Base-by-base conservation (phyloP, 1,140 invertebrate genomes). In the Scaptomyza pallida region DNA sequence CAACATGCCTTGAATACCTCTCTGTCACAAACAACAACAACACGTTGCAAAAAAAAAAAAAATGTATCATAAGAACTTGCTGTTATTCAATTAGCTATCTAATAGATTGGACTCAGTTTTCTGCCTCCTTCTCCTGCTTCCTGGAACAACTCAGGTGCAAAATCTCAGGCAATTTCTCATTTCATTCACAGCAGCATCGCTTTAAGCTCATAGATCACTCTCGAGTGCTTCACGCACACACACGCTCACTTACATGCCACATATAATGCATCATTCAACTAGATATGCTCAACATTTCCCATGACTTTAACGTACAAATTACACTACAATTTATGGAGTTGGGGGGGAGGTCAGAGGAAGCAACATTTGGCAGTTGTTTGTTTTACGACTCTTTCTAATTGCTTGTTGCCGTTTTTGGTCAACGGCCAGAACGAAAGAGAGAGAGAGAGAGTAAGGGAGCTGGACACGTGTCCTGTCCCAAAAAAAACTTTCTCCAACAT, bases 381-480 rank as follows among this genome's bases (percentile, higher is more conserved):
- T 60, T 73, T 81, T 77, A 82, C 60, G 78, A 81, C 78, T 61
- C 17, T 70, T 78, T 81, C 74, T 82, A 81, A 81, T 81, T 81
- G 74, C 74, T 62, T 16, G 47, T 41, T 52, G 44, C 63, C 26
- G 26, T 30, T 30, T n/a, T 30, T 59, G 35, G 45, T 55, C 37
- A 9, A 26, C 16, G n/a, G n/a, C n/a, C n/a, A 55, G 19, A 15
- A 37, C 4, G 3, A 37, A n/a, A 37, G 26, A 30, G 2, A 26
- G 5, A 5, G 23, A 26, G 2, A 26, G 5, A 26, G 23, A 26
- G 23, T 5, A 1, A 1, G 21, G 21, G 21, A 21, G 21, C 2
- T 21, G 21, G 21, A 21, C 21, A 21, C 21, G 4, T 21, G 21
- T 21, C 4, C 21, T 21, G 21, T 21, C 21, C 21, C 21, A 26